A percentile compares a stretch with the other conserved stretches of the same genome.
Evolutionary conservation across 2,888 invertebrate genomes (phyloP).

Genomic region (Idaea dimidiata): DNA sequence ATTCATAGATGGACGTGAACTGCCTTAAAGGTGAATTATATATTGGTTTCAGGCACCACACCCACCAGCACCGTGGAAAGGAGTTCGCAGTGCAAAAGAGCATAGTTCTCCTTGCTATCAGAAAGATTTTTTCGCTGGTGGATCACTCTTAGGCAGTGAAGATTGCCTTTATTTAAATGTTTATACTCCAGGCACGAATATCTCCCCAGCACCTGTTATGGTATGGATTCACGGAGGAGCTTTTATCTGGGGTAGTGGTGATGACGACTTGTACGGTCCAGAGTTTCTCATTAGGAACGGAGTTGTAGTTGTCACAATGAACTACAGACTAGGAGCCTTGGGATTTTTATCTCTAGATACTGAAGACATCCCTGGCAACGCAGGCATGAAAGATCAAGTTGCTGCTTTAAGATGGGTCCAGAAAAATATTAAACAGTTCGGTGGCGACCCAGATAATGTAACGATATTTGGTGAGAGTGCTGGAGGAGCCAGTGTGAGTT

Average conservation of each 20-base stretch:
- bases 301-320: constrained; percentile 77
- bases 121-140: constrained; percentile 24
- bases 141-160: constrained; percentile 40
- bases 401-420: constrained; percentile 47
- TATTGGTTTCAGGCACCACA: constrained; percentile 51
- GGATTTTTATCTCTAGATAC: constrained; percentile 79
- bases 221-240: constrained; percentile 65
- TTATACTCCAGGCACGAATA: constrained; percentile 52
- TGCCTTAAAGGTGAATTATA: background rate
- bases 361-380: constrained; percentile 80
- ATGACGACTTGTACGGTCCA: constrained; percentile 68
- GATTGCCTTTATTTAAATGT: constrained; percentile 69
- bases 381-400: constrained; percentile 71
- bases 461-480: constrained; percentile 43
- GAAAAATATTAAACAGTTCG: constrained; percentile 44
- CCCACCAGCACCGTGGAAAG: constrained; percentile 54
- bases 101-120: constrained; percentile 55
- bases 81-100: constrained; percentile 52
- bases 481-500: constrained; percentile 14
- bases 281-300: constrained; percentile 75
- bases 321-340: constrained; percentile 74
- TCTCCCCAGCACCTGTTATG: constrained; percentile 53
- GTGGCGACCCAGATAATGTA: constrained; percentile 44
- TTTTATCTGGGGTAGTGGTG: constrained; percentile 51
- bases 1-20: background rate